These are phyloP conservation scores for Gryllus bimaculatus DNA, from an alignment of 1,140 invertebrate genomes.

Conservation along the genomic window DNA sequence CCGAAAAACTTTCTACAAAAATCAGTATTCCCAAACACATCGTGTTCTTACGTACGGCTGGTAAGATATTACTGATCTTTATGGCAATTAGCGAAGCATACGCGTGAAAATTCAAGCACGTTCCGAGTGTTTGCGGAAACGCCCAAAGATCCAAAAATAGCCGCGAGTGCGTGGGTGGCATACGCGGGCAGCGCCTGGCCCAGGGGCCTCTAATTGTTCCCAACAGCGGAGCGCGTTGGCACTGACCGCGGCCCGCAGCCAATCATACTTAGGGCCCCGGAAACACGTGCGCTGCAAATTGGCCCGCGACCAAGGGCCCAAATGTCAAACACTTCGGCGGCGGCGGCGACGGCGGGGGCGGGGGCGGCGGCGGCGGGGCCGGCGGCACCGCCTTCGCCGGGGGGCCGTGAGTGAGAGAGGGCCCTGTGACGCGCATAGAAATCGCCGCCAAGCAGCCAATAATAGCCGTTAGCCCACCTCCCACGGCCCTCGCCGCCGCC, in stretches of 20 bases:
- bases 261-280: background rate
- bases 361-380: background rate
- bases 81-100: too few species aligned
- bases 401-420: conserved; percentile 31
- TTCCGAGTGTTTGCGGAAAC: too few species aligned
- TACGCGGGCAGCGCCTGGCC: background rate
- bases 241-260: background rate
- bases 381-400: conserved; percentile 23
- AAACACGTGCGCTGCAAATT: conserved; percentile 17
- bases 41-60: too few species aligned
- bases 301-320: conserved; percentile 12
- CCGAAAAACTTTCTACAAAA: too few species aligned
- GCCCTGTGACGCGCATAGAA: conserved; percentile 43
- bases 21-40: too few species aligned
- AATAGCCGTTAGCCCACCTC: conserved; percentile 32
- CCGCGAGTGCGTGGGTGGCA: background rate
- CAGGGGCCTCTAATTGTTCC: conserved; percentile 9
- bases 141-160: too few species aligned
- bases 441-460: conserved; percentile 41
- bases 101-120: too few species aligned
- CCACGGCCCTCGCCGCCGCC: conserved; percentile 23
- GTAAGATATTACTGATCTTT: too few species aligned
- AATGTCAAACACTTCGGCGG: conserved; percentile 16
- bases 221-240: conserved; percentile 25
- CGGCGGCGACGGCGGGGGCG: background rate